phyloP scores from a whole-genome alignment of 2,888 invertebrate genomes.

The Ormyrus rosae region DNA sequence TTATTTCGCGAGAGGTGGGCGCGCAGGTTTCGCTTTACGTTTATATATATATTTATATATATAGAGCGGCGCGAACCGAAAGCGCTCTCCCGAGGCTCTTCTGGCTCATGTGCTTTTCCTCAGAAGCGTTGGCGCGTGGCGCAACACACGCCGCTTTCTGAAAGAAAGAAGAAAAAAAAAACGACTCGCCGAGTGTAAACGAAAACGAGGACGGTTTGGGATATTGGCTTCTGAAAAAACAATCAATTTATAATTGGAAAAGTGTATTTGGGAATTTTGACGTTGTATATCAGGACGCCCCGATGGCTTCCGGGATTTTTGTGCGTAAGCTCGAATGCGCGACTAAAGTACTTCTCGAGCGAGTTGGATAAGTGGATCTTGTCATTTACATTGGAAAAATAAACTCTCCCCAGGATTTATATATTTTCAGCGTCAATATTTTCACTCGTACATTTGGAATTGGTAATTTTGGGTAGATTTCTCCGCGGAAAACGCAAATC shows the following conservation, averaged over 20 bases:
- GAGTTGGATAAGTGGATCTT: background rate
- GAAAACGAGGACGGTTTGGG: slow-evolving; percentile 32
- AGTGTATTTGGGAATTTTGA: slow-evolving; percentile 25
- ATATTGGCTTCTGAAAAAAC: slow-evolving; percentile 42
- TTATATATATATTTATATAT: slow-evolving; percentile 18
- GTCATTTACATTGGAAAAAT: background rate
- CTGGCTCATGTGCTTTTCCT: slow-evolving; percentile 35
- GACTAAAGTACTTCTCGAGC: background rate
- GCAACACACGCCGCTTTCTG: slow-evolving; percentile 10
- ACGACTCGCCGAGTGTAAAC: background rate
- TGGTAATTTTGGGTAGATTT: no score
- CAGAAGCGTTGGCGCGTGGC: background rate
- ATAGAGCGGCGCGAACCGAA: slow-evolving; percentile 12
- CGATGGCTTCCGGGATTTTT: slow-evolving; percentile 9
- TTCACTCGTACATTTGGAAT: no score
- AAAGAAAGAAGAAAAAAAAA: slow-evolving; percentile 32
- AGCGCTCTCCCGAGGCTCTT: slow-evolving; percentile 2
- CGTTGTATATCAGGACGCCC: background rate
- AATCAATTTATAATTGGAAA: slow-evolving; percentile 43
- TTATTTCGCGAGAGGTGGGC: background rate
- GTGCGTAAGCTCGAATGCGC: background rate
- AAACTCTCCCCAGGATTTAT: no score
- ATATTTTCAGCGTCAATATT: no score
- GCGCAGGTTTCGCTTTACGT: background rate
- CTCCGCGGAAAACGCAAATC: no score